A percentile compares a stretch with the other conserved stretches of the same genome.
Evolutionary conservation across 2,113 vertebrate species (phyloP).

Genomic region (Crotalus tigris): DNA sequence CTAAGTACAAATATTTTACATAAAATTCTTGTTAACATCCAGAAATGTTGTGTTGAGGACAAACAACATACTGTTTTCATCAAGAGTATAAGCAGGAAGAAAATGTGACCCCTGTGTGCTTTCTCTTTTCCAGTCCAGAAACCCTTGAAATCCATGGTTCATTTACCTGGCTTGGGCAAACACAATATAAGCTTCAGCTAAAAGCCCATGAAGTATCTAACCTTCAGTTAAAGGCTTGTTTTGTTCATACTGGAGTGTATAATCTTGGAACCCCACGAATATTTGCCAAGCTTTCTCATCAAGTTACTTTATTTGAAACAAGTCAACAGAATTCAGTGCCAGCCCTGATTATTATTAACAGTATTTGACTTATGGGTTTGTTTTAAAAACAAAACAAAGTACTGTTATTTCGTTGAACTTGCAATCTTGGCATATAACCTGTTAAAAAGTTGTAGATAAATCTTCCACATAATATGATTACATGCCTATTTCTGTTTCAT

Average conservation of each 20-base stretch:
- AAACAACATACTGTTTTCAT: neutral
- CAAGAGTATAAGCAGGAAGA: neutral
- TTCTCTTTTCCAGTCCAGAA: constrained; percentile 75
- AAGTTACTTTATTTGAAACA: constrained; percentile 82
- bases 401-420: constrained; percentile 62
- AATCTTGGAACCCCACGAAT: constrained; percentile 91
- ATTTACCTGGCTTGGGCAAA: constrained; percentile 94
- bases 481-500: constrained; percentile 66
- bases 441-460: constrained; percentile 64
- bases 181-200: constrained; percentile 87
- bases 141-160: constrained; percentile 83
- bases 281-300: constrained; percentile 84
- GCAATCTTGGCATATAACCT: constrained; percentile 61
- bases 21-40: neutral
- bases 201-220: constrained; percentile 80
- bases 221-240: constrained; percentile 86
- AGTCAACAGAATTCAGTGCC: constrained; percentile 92
- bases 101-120: neutral
- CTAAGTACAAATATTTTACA: neutral
- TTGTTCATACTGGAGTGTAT: constrained; percentile 92
- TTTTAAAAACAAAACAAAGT: constrained; percentile 54
- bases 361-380: constrained; percentile 67
- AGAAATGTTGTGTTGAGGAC: neutral
- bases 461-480: constrained; percentile 58
- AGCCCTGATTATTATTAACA: constrained; percentile 91